Evolutionary conservation across 2,797 vertebrate species (phyloP).

Genomic region (Typhlichthys eigenmanni): DNA sequence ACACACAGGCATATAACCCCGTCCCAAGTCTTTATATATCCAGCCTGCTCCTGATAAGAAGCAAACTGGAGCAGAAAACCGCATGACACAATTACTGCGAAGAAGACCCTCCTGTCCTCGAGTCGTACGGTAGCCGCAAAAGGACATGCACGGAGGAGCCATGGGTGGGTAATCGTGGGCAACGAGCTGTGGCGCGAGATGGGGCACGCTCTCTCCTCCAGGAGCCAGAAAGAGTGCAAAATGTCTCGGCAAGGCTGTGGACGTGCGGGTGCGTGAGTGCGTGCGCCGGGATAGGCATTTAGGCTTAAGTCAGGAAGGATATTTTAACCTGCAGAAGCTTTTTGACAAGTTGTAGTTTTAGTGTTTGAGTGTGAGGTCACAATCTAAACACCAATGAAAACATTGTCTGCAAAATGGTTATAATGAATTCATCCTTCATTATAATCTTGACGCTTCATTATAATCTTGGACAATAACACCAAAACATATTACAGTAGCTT

Average conservation of each 20-base stretch:
- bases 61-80: constrained; percentile 26
- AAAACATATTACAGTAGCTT: no score
- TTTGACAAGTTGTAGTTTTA: no score
- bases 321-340: background rate
- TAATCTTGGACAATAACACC: no score
- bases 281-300: background rate
- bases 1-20: constrained; percentile 7
- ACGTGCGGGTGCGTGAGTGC: background rate
- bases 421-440: background rate
- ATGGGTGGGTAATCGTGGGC: background rate
- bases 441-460: background rate
- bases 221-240: no score
- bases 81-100: constrained; percentile 23
- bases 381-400: background rate
- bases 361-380: background rate
- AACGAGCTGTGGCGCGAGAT: no score
- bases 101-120: constrained; percentile 8
- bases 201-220: no score
- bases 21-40: constrained; percentile 12
- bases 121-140: no score
- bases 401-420: background rate
- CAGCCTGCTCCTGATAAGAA: constrained; percentile 12
- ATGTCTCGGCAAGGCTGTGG: background rate
- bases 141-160: constrained; percentile 24
- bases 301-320: constrained; percentile 7